Evolutionary conservation across 2,888 invertebrate genomes (phyloP), one percentile per base, ranked within the genome.

Genomic region (Acleris holmiana): DNA sequence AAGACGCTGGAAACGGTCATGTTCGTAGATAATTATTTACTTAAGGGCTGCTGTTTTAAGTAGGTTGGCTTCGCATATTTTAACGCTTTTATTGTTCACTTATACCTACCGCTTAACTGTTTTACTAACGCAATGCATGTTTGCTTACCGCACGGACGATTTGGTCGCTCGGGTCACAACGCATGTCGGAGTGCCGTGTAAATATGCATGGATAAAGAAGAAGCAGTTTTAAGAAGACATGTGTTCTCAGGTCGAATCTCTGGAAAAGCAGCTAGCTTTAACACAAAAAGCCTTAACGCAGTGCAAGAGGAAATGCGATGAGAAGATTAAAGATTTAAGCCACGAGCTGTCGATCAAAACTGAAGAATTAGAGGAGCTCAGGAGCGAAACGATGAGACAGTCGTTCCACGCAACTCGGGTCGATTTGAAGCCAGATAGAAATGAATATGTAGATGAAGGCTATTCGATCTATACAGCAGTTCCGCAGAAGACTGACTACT

Each of bases 331-430:
- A 63, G 93, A 93, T 4, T 82, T 95, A 44, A 93, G 93, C 69
- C 94, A 94, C 75, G 95, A 95, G 73, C 80, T 95, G 53, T 91
- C 93, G 2, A 91, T 89, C 50, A 93, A 93, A 76, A 93, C 93
- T 41, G 93, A 93, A 62, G 93, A 93, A 73, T 74, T 93, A 41
- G 93, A 93, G 66, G 91, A 91, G 71, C 70, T 93, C 71, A 83
- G 91, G 58, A 90, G 90, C 59, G 90, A 90, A 72, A 86, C 88
- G 2, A 87, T 89, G 84, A 78, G 89, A 67, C 88, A 92, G 64
- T 86, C 87, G 7, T 88, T 87, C 67, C 91, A 88, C 71, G 88
- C 91, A 47, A 89, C 91, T 8, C 79, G 91, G 25, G 83, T 91
- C 44, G 92, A 93, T 57, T 67, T 92, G 35, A 86, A 91, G 69